Percentiles rank a stretch among this genome's conserved stretches.
phyloP scores from a whole-genome alignment of 2,797 vertebrate genomes.

The Macropus fuliginosus region DNA sequence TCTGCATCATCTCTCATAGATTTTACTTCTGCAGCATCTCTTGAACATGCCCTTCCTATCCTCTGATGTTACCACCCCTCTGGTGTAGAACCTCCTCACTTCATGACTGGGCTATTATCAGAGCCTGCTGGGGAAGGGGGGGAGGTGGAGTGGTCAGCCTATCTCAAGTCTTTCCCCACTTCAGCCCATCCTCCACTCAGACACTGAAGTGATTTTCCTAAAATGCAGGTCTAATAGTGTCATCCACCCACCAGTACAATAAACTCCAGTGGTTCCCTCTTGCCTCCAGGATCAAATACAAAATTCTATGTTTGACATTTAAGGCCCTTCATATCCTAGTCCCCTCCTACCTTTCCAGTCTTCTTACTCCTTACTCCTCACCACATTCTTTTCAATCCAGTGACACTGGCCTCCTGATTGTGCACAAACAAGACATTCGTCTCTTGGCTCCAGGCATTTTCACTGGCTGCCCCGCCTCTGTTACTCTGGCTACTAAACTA shows the following conservation, averaged over 20 bases:
- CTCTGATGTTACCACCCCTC: too few relatives aligned
- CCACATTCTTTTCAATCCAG: neutral
- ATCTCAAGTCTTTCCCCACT: neutral
- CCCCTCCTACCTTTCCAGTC: neutral
- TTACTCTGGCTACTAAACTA: neutral
- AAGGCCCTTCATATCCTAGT: neutral
- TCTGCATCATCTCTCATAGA: neutral
- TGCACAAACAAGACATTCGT: neutral
- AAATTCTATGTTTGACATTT: neutral
- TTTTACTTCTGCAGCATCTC: neutral
- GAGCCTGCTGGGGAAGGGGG: neutral
- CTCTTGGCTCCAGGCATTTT: neutral
- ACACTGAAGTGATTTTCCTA: neutral
- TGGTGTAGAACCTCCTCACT: neutral
- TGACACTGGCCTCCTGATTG: neutral
- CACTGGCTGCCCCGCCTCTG: neutral
- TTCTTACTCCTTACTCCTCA: neutral
- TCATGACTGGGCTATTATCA: neutral
- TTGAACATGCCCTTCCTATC: neutral
- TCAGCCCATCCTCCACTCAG: neutral
- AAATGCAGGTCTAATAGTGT: neutral
- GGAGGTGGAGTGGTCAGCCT: neutral
- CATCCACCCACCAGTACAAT: neutral
- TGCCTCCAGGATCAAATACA: neutral
- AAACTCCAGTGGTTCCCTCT: neutral